phyloP scores from a whole-genome alignment of 2,113 vertebrate species.

The Crotalus viridis region DNA sequence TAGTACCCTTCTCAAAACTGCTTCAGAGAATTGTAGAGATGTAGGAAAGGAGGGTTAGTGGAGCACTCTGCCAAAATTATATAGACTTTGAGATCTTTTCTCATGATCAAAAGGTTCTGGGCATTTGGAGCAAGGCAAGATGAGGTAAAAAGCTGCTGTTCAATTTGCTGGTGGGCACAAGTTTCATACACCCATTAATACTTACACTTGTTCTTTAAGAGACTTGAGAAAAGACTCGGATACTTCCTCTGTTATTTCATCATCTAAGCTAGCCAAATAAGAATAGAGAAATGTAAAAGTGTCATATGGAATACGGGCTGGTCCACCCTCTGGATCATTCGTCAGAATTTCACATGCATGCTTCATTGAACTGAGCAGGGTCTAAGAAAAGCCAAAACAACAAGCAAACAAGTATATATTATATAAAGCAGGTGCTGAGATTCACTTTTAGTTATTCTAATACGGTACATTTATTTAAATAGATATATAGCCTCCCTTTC shows the following conservation, averaged over 20 bases:
- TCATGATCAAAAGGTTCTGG: background rate
- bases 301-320: conserved; percentile 76
- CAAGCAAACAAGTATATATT: background rate
- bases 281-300: conserved; percentile 76
- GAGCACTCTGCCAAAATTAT: background rate
- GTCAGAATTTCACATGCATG: conserved; percentile 84
- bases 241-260: conserved; percentile 57
- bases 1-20: background rate
- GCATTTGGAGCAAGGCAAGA: background rate
- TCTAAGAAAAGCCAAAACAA: conserved; percentile 57
- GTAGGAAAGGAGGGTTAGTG: background rate
- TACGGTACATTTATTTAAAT: background rate
- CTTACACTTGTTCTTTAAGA: conserved; percentile 68
- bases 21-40: background rate
- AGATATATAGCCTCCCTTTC: background rate
- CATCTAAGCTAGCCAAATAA: conserved; percentile 77
- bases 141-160: background rate
- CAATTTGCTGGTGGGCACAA: background rate
- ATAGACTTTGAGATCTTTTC: background rate
- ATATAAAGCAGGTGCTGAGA: background rate
- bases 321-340: conserved; percentile 75
- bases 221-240: conserved; percentile 66
- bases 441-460: background rate
- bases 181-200: conserved; percentile 18
- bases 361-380: conserved; percentile 74